Base-by-base conservation (phyloP, 92 coral and sea anemone genomes). In the Bergia puertoricense region DNA sequence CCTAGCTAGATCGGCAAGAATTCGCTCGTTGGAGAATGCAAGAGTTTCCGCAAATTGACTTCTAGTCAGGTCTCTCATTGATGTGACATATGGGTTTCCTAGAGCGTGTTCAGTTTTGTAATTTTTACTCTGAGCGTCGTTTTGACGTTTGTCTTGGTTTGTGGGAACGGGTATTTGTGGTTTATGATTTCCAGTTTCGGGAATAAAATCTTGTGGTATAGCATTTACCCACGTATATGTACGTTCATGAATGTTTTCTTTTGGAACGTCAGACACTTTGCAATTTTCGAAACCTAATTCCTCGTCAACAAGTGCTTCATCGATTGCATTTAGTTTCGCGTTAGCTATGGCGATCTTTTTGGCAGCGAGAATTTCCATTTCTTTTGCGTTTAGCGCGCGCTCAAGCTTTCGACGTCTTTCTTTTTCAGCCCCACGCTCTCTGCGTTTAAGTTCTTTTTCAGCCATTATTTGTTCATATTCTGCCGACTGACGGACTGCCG, bases 1-100 rank as follows among this genome's bases (percentile, higher is more conserved):
- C 50, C 85, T 71, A 7, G 90, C 90, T 80, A 88, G 54, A n/a
- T 86, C 90, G 57, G 85, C 75, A 1, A 82, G 59, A 65, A 81
- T 57, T 56, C 73, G 85, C 50, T 80, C 73, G 85, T 81, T 81
- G 7, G 74, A 59, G 37, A 59, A 81, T 22, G 90, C 76, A n/a
- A 88, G 85, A 42, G 90, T 66, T 48, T 88, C 90, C 20, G 77
- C 77, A 54, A 88, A 68, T 38, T 80, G 79, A 50, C 69, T 88
- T 88, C 86, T 86, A 44, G 81, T 43, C 20, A 71, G 1, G 44
- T 68, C 85, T 79, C 86, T 80, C n/a, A 74, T 81, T 77, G 86
- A 88, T 69, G 90, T 80, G 65, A 88, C 67, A 7, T 66, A 72
- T 23, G 23, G 46, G 40, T 69, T 51, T 78, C 56, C 36, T 69